Conservation (phyloP, 2,113 vertebrate species). For the Gymnarchus niloticus region DNA sequence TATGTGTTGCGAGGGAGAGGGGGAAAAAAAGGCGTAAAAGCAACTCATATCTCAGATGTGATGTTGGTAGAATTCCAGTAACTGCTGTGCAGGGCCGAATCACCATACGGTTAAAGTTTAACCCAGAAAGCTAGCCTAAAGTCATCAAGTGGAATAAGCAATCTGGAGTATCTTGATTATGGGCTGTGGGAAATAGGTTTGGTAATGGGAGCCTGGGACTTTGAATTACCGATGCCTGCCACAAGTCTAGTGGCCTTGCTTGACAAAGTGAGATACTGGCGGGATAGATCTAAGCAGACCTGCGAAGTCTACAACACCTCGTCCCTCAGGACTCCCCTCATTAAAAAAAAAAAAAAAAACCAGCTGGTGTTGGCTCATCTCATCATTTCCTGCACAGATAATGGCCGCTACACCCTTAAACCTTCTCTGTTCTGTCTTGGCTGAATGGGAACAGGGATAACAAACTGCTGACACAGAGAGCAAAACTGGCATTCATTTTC, state of each 20-base stretch:
- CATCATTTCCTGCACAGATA: neutral
- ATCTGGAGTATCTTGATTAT: neutral
- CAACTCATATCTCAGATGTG: neutral
- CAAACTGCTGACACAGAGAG: neutral
- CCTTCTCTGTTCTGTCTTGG: neutral
- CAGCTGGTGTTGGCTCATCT: neutral
- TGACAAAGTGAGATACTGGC: neutral
- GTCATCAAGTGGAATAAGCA: neutral
- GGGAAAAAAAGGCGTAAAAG: neutral
- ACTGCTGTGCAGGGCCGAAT: neutral
- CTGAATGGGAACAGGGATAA: neutral
- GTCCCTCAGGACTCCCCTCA: neutral
- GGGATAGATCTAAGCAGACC: neutral
- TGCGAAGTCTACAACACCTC: neutral
- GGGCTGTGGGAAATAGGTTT: neutral
- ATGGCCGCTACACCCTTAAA: neutral
- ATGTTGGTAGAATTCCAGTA: neutral
- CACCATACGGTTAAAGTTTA: neutral
- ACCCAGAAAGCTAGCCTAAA: neutral
- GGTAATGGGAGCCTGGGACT: neutral
- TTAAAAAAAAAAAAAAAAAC: neutral
- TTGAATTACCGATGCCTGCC: neutral
- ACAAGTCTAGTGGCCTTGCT: neutral
- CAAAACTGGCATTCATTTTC: neutral
- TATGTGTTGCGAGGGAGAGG: neutral